A percentile compares a stretch with the other conserved stretches of the same genome.
Conservation (phyloP, 1,140 invertebrate genomes). For the Andricus grossulariae region DNA sequence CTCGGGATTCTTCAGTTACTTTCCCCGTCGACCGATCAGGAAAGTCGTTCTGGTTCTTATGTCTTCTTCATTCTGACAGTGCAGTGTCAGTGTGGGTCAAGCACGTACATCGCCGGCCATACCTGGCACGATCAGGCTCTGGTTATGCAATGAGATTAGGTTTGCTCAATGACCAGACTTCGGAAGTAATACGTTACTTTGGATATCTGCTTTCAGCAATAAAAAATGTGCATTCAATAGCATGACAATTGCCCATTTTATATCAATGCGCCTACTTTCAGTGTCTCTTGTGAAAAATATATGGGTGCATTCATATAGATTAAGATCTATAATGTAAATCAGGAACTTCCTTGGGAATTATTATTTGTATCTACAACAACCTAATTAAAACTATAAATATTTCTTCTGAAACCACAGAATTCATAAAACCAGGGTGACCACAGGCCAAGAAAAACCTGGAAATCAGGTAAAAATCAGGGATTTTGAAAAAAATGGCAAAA, state of each 20-base stretch:
- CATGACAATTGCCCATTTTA: neutral
- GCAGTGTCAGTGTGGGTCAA: neutral
- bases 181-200: conserved; percentile 25
- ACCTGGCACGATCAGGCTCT: conserved; percentile 27
- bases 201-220: conserved; percentile 1
- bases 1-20: no score
- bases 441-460: no score
- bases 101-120: neutral
- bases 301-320: no score
- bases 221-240: conserved; percentile 16
- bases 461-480: no score
- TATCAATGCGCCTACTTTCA: neutral
- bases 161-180: neutral
- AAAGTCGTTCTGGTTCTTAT: neutral
- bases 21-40: neutral
- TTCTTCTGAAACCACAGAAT: no score
- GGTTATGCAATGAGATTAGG: conserved; percentile 20
- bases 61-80: neutral
- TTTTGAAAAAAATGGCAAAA: no score
- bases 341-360: no score
- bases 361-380: no score
- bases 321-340: no score
- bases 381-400: no score
- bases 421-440: no score
- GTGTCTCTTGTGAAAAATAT: no score